These are phyloP conservation scores for Orestias chungarensis DNA, from an alignment of 2,797 vertebrate species.

Conservation along the genomic window DNA sequence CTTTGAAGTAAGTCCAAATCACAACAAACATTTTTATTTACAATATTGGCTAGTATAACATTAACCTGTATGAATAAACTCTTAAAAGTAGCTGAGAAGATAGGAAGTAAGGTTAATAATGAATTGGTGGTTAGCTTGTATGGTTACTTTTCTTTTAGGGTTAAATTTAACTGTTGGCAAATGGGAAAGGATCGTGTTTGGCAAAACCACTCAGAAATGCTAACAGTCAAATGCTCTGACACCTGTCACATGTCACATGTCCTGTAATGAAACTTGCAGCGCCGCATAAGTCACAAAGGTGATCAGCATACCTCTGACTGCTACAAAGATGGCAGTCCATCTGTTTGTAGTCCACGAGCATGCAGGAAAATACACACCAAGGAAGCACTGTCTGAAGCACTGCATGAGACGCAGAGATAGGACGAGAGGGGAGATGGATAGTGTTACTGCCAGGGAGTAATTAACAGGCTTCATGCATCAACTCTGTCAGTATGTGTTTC, in stretches of 20 bases:
- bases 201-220: conserved; percentile 6
- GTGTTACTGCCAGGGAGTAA: conserved; percentile 51
- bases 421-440: conserved; percentile 42
- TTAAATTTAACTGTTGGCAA: conserved; percentile 5
- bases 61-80: neutral
- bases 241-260: conserved; percentile 63
- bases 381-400: conserved; percentile 44
- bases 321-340: conserved; percentile 59
- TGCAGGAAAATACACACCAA: conserved; percentile 22
- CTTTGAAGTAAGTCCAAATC: conserved; percentile 85
- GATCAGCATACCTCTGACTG: conserved; percentile 59
- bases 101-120: neutral
- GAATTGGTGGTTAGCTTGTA: neutral
- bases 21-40: neutral
- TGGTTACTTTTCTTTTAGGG: neutral
- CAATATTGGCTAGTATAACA: too few relatives aligned
- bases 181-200: neutral
- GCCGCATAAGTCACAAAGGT: conserved; percentile 59
- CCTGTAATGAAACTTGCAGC: conserved; percentile 41
- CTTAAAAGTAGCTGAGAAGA: neutral
- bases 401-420: conserved; percentile 38
- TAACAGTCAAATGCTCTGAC: conserved; percentile 30
- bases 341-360: conserved; percentile 53
- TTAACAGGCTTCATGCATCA: conserved; percentile 54
- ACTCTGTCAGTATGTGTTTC: conserved; percentile 46